Conservation (phyloP, 1,140 invertebrate genomes). For the Brachionus sp. region DNA sequence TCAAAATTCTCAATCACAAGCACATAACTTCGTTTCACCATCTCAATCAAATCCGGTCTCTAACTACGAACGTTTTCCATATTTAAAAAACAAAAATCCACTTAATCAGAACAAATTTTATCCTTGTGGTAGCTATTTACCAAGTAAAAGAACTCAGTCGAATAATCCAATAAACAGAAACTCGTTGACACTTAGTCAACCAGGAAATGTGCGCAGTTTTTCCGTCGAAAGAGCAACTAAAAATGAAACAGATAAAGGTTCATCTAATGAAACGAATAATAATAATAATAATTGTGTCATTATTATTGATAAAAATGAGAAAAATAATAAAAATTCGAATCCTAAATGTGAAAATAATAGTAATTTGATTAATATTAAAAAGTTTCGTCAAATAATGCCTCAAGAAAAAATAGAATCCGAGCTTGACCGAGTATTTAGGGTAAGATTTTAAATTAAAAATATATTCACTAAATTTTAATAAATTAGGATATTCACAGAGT, state of each 20-base stretch:
- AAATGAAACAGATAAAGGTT: background rate
- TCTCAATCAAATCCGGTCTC: background rate
- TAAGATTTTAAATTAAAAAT: background rate
- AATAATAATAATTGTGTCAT: conserved; percentile 29
- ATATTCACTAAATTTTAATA: background rate
- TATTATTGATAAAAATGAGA: background rate
- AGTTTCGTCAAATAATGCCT: conserved; percentile 17
- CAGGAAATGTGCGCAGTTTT: background rate
- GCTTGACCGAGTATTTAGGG: conserved; percentile 42
- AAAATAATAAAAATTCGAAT: background rate
- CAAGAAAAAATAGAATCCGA: conserved; percentile 27
- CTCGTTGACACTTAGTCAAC: background rate
- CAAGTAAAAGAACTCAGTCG: background rate
- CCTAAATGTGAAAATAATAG: background rate
- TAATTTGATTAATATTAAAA: background rate
- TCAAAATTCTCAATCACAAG: background rate
- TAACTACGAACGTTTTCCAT: conserved; percentile 23
- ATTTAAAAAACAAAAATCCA: conserved; percentile 16
- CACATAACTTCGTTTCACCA: background rate
- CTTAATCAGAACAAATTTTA: conserved; percentile 14
- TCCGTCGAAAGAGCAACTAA: background rate
- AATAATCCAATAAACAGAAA: background rate
- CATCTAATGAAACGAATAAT: background rate
- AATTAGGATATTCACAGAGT: too few species aligned
- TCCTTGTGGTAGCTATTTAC: background rate